phyloP scores from a whole-genome alignment of 2,888 invertebrate genomes.

The Andrena hattorfiana region DNA sequence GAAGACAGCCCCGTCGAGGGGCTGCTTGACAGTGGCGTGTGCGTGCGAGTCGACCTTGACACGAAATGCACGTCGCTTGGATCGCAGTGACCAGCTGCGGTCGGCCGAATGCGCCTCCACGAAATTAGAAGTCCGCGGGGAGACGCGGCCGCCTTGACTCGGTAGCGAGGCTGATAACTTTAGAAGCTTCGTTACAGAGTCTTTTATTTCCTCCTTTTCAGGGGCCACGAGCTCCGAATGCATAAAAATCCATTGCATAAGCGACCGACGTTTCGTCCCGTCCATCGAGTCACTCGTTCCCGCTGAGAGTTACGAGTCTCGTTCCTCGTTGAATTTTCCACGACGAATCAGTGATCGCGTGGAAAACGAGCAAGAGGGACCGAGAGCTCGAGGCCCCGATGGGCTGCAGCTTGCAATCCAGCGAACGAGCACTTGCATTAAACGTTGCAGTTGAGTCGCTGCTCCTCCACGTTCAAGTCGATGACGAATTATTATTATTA shows the following conservation, averaged over 20 bases:
- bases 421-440: too few relatives aligned
- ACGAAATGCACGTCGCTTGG: slow-evolving; percentile 40
- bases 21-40: slow-evolving; percentile 10
- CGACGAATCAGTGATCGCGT: not conserved
- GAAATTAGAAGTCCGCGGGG: slow-evolving; percentile 35
- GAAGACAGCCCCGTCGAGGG: slow-evolving; percentile 22
- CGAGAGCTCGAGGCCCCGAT: not conserved
- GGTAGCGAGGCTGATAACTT: not conserved
- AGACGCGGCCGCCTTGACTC: slow-evolving; percentile 11
- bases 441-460: too few relatives aligned
- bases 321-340: not conserved
- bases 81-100: slow-evolving; percentile 19
- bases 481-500: too few relatives aligned
- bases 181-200: not conserved
- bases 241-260: slow-evolving; percentile 7
- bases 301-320: not conserved
- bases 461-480: too few relatives aligned
- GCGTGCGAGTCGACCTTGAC: slow-evolving; percentile 54
- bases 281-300: too few relatives aligned
- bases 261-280: not conserved
- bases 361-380: not conserved
- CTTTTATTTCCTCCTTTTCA: not conserved
- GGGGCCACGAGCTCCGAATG: not conserved
- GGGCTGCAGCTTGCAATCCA: too few relatives aligned
- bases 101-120: slow-evolving; percentile 24